phyloP scores from a whole-genome alignment of 1,140 invertebrate genomes.

The Anadara kagoshimensis region DNA sequence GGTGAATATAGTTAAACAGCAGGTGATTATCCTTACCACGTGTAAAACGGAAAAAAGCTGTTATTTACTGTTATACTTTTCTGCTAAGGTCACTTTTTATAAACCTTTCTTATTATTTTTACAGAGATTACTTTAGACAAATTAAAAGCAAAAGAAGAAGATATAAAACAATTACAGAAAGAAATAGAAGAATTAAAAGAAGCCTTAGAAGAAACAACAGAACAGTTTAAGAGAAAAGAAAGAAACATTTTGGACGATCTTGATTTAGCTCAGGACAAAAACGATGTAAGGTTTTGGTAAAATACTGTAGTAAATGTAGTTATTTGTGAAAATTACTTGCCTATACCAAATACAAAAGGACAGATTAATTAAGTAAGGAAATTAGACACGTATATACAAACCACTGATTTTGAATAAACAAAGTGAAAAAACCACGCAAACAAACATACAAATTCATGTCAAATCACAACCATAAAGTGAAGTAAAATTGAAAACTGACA shows the following conservation, averaged over 20 bases:
- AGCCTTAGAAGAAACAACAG: conserved; percentile 17
- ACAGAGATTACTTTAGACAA: conserved; percentile 15
- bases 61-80: too few species aligned
- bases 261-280: conserved; percentile 62
- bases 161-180: conserved; percentile 4
- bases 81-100: neutral
- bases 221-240: conserved; percentile 34
- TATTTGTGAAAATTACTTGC: neutral
- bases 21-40: too few species aligned
- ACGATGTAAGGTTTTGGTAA: conserved; percentile 42
- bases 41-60: too few species aligned
- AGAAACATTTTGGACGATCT: conserved; percentile 49
- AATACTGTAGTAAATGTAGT: neutral
- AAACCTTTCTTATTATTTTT: neutral
- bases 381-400: too few species aligned
- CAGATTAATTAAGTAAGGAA: too few species aligned
- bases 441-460: too few species aligned
- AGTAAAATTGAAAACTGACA: too few species aligned
- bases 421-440: too few species aligned
- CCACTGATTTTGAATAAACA: too few species aligned
- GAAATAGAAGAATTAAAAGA: conserved; percentile 16
- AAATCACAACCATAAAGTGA: too few species aligned
- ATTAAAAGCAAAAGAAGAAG: conserved; percentile 8
- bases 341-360: too few species aligned
- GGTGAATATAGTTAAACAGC: too few species aligned